These are phyloP conservation scores for Leptopilina drosophilae DNA, from an alignment of 2,888 invertebrate genomes.

Conservation along the genomic window DNA sequence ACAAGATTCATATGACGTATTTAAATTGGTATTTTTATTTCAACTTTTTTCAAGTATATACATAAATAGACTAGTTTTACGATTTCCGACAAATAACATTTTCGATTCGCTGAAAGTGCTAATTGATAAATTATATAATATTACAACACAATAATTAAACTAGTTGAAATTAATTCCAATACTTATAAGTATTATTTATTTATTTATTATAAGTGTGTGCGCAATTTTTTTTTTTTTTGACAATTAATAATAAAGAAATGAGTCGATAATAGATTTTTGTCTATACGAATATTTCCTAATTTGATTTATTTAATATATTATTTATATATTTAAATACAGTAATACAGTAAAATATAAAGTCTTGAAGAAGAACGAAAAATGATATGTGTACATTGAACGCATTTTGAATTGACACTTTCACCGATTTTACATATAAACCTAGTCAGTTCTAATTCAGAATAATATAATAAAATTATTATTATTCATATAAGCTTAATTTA, in stretches of 20 bases:
- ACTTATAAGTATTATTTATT: constrained; percentile 4
- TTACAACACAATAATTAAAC: constrained; percentile 4
- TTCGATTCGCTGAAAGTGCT: constrained; percentile 39
- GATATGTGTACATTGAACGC: constrained; percentile 55
- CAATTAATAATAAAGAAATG: constrained; percentile 49
- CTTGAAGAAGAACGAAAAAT: constrained; percentile 53
- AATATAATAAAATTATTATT: constrained; percentile 14
- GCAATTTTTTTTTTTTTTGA: constrained; percentile 48
- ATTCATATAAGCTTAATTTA: too few relatives aligned
- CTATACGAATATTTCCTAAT: constrained; percentile 47
- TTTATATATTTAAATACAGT: too few relatives aligned
- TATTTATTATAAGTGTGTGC: constrained; percentile 24
- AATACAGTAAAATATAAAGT: constrained; percentile 35
- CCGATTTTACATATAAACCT: constrained; percentile 50
- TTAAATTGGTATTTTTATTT: constrained; percentile 33
- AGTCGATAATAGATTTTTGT: constrained; percentile 53
- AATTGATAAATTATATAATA: constrained; percentile 14
- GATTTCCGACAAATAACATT: constrained; percentile 35
- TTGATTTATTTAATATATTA: constrained; percentile 34
- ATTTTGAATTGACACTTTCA: constrained; percentile 56
- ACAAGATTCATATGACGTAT: neutral
- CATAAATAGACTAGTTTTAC: constrained; percentile 39
- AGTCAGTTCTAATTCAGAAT: constrained; percentile 21
- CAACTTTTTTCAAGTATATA: constrained; percentile 31
- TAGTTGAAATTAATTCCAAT: constrained; percentile 23